Conservation (phyloP, 1,140 invertebrate species). For the Drosophila lacteicornis region DNA sequence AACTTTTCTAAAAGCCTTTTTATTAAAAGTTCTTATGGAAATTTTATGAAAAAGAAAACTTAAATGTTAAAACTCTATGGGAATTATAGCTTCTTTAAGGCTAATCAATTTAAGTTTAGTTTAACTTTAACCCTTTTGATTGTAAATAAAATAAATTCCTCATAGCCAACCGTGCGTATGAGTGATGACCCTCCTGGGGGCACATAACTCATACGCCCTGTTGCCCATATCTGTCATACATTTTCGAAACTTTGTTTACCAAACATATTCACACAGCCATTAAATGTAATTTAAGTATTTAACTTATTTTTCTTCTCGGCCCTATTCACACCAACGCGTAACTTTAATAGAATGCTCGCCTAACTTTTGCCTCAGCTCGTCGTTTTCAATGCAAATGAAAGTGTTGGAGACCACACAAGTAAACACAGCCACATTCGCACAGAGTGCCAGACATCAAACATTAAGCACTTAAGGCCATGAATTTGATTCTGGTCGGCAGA, state of each 20-base stretch:
- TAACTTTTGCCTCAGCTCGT: not conserved
- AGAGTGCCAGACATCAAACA: conserved; percentile 54
- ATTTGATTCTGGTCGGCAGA: conserved; percentile 34
- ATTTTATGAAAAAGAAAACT: too few relatives aligned
- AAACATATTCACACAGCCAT: conserved; percentile 7
- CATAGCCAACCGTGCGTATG: not conserved
- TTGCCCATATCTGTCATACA: conserved; percentile 4
- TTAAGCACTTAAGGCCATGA: conserved; percentile 70
- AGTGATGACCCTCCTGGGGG: not conserved
- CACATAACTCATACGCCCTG: conserved; percentile 32
- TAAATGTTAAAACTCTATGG: too few relatives aligned
- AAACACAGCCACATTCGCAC: conserved; percentile 19
- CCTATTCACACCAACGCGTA: conserved; percentile 9
- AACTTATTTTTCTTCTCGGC: not conserved
- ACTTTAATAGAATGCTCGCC: conserved; percentile 23
- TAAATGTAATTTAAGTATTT: conserved; percentile 10
- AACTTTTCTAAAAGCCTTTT: too few relatives aligned
- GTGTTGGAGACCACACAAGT: conserved; percentile 25
- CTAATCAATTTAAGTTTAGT: too few relatives aligned
- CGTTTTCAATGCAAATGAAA: conserved; percentile 35
- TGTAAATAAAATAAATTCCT: conserved; percentile 1
- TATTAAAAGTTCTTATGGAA: not conserved
- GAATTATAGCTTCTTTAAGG: too few relatives aligned
- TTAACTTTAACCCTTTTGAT: not conserved
- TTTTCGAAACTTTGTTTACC: conserved; percentile 1